Base-by-base conservation (phyloP, 2,797 vertebrate species). In the Clarias laeviceps region DNA sequence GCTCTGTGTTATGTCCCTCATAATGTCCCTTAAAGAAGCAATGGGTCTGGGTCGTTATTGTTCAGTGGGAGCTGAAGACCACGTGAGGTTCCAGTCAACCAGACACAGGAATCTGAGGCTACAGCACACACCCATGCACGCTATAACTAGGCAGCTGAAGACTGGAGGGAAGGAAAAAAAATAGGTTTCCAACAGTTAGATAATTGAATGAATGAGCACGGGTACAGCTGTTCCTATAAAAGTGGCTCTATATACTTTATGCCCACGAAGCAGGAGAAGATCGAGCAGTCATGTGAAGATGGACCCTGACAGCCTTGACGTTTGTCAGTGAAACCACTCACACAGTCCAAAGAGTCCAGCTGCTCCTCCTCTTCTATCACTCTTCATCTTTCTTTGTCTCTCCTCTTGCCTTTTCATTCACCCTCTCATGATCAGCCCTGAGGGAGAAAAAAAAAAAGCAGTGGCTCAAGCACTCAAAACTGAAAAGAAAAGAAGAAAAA, bases 261-360 rank as follows among this genome's bases (percentile, higher is more conserved):
- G 70, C 24, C 15, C 24, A 73, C 40, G 8, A 61, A 64, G 57
- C 54, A 69, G n/a, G 34, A 66, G 68, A 54, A 40, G 69, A 37
- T 80, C 29, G 37, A 76, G 54, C 81, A 83, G 37, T 74, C 20
- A 57, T 82, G 84, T 72, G 61, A 54, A 69, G 85, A 83, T 11
- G 17, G 73, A 76, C 65, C 68, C 70, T 84, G 76, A 74, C 29
- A 65, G 80, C 11, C 40, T 61, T 85, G 88, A 85, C 61, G 62
- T 80, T 74, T 87, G 82, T 83, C 86, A 83, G 70, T 84, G 65
- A 88, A 87, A 78, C 80, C 72, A 65, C 29, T 84, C 54, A 73
- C 34, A 79, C 78, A 77, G 69, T 86, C 56, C 54, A 83, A 61
- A 86, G 65, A 65, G 77, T 69, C 76, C 69, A 88, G 88, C 73